Evolutionary conservation across 2,888 invertebrate species (phyloP), one percentile per base, ranked within the genome.

Genomic region (Augochlorella aurata): DNA sequence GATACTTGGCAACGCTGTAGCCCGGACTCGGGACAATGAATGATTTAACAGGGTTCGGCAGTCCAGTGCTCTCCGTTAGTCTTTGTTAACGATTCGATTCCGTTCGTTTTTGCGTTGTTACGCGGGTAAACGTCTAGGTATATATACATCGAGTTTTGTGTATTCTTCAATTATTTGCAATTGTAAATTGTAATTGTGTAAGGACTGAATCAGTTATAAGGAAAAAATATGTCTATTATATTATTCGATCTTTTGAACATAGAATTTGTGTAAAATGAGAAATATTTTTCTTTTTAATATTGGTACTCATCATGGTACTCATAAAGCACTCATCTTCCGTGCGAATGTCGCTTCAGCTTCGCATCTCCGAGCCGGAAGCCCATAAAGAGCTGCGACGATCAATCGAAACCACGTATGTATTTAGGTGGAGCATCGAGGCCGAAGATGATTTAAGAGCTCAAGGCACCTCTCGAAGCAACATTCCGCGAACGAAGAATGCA

Each of bases 381-480:
- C 45, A 29, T 73, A 69, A 81, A 76, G 74, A 85, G 66, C 79
- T 54, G n/a, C 49, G 54, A 69, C 86, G 89, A 91, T 90, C 89
- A 90, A 90, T 91, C 88, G 90, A 75, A 81, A 82, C 82, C 81
- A 66, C 81, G 91, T 90, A 87, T 38, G 91, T 90, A 87, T 38
- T 38, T 38, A 38, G 89, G 61, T 58, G 65, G 65, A 67, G 77
- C 78, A 67, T 80, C 73, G 78, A 73, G 68, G 74, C 50, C 81
- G 29, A 54, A 49, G 70, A 71, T 72, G 81, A 87, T 83, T 86
- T 82, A 78, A 81, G 74, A 65, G 24, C 66, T 45, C 10, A 2
- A 14, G 54, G 66, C 74, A 18, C 45, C 21, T 29, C 21, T n/a
- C 63, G 67, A 49, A 12, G 61, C 81, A 69, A 74, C 77, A 70